Conservation (phyloP, 2,797 vertebrate species). For the Leptatherina wallacei region DNA sequence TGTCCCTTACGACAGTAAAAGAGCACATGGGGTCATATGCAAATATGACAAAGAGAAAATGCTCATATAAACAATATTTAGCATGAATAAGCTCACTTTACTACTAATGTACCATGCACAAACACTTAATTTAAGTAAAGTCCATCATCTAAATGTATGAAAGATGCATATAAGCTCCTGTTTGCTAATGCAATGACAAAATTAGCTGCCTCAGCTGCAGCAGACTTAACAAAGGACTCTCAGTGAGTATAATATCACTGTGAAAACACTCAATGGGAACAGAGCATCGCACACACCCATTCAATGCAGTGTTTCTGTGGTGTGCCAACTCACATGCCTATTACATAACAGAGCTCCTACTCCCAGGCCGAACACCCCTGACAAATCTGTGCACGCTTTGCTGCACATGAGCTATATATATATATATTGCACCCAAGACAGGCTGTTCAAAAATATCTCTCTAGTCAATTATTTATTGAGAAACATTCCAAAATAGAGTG, state of each 20-base stretch:
- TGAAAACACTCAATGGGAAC: conserved; percentile 72
- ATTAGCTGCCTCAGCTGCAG: conserved; percentile 55
- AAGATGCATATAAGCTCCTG: conserved; percentile 7
- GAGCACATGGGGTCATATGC: neutral
- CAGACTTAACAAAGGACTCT: conserved; percentile 64
- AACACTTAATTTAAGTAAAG: neutral
- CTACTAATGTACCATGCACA: neutral
- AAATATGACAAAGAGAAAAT: neutral
- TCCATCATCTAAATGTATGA: conserved; percentile 3
- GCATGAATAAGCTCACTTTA: neutral
- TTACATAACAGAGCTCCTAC: conserved; percentile 81
- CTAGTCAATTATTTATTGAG: conserved; percentile 82
- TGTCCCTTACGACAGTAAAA: neutral
- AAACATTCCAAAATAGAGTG: conserved; percentile 75
- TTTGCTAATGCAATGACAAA: conserved; percentile 32
- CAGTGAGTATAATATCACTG: conserved; percentile 63
- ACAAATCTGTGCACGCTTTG: conserved; percentile 76
- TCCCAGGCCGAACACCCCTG: conserved; percentile 70
- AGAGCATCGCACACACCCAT: conserved; percentile 65
- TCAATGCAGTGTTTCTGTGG: conserved; percentile 73
- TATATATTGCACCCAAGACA: conserved; percentile 76
- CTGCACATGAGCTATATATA: conserved; percentile 82
- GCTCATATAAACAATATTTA: neutral
- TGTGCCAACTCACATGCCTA: conserved; percentile 79
- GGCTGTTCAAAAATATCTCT: conserved; percentile 72